Evolutionary conservation across 92 coral and sea anemone genomes (phyloP), one percentile per base, ranked within the genome.

Genomic region (Isaurus tuberculatus): DNA sequence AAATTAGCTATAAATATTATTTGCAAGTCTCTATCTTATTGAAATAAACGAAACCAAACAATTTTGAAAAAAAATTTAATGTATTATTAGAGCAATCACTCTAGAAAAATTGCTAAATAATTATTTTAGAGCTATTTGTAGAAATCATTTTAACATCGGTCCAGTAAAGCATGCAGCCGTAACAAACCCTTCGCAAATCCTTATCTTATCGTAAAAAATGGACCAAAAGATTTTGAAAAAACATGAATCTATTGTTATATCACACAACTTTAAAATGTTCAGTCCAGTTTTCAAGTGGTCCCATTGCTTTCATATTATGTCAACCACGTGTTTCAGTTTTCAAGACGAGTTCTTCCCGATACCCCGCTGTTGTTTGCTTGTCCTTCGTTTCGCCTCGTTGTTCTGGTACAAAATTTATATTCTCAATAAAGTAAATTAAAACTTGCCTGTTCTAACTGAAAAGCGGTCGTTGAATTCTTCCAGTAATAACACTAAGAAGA

Each of bases 401-500:
- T 63, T 60, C 69, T 63, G 25, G 19, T 26, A 29, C 26, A 63
- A 63, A 14, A 6, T 26, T 63, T 63, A 10, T 10, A 63, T 26
- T 13, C 14, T 23, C 10, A 26, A 29, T 23, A 29, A 13, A 22
- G 10, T 10, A 63, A 25, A 15, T 63, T 63, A 8, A 26, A 26
- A 63, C 69, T 26, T 63, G 34, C 69, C 69, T 63, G 26, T 55
- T 55, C 63, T 55, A 55, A 55, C 8, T 3, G 63, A 55, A n/a
- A 19, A 19, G 0, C 23, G 22, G 23, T 22, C 63, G 9, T 19
- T 7, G 17, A 55, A 19, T 22, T 17, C 23, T 55, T 8, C 19
- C 2, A 11, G 22, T 55, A 8, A 55, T 22, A 55, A 55, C 25
- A 55, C 22, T 55, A 55, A 19, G 63, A 19, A 55, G 63, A n/a